These are phyloP conservation scores for Semnornis frantzii DNA, from an alignment of 2,113 vertebrate species.

Conservation along the genomic window DNA sequence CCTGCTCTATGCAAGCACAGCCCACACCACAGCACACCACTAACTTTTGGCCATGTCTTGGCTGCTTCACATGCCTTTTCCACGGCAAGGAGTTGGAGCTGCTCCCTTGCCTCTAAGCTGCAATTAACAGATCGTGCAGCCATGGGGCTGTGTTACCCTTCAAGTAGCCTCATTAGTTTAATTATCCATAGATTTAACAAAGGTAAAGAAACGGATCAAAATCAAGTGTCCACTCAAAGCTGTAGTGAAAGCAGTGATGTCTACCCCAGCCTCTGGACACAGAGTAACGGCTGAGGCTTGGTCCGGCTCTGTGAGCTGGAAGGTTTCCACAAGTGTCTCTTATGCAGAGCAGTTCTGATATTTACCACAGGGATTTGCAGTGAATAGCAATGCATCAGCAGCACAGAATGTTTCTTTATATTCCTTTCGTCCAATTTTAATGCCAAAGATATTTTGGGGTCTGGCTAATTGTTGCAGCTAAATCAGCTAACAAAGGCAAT, in stretches of 20 bases:
- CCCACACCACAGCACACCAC: rapidly evolving
- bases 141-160: conserved; percentile 14
- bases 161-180: conserved; percentile 9
- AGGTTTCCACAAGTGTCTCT: conserved; percentile 51
- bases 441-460: conserved; percentile 64
- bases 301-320: conserved; percentile 45
- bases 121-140: conserved; percentile 29
- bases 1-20: neutral
- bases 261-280: conserved; percentile 20
- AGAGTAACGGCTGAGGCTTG: neutral
- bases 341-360: conserved; percentile 68
- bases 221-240: neutral
- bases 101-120: neutral
- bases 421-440: conserved; percentile 64
- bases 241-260: neutral
- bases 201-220: conserved; percentile 42
- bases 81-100: conserved; percentile 2
- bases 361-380: conserved; percentile 70
- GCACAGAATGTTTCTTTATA: conserved; percentile 61
- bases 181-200: conserved; percentile 40
- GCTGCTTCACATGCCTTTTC: neutral
- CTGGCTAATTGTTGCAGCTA: conserved; percentile 61
- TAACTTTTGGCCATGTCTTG: neutral
- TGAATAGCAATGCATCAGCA: conserved; percentile 67
- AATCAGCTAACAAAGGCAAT: conserved; percentile 42